These are phyloP conservation scores for Mimas tiliae DNA, from an alignment of 2,888 invertebrate genomes.

Conservation along the genomic window DNA sequence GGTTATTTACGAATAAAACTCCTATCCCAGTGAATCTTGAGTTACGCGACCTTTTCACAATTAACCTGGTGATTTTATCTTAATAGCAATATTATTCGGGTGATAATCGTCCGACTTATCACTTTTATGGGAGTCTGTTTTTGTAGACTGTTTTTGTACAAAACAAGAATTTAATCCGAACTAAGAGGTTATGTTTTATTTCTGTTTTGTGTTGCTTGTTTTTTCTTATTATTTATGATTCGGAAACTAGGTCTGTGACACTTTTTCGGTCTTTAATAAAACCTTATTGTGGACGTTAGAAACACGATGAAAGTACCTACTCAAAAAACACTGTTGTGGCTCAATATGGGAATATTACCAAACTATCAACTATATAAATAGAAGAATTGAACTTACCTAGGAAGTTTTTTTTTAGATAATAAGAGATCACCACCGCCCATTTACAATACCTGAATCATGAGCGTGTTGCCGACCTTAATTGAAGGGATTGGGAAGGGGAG, in stretches of 20 bases:
- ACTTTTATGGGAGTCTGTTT: constrained; percentile 34
- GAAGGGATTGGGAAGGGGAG: too few relatives aligned
- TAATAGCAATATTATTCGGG: constrained; percentile 33
- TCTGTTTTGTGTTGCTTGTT: background rate
- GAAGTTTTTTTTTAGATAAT: too few relatives aligned
- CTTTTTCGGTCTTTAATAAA: background rate
- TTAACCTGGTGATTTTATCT: constrained; percentile 19
- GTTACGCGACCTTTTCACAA: constrained; percentile 21
- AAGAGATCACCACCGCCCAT: too few relatives aligned
- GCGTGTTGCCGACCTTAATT: too few relatives aligned
- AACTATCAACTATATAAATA: too few relatives aligned
- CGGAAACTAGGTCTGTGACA: background rate
- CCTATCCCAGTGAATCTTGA: constrained; percentile 22
- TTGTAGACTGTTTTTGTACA: constrained; percentile 31
- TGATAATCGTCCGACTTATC: constrained; percentile 29
- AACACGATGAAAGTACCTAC: too few relatives aligned
- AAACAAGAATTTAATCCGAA: background rate
- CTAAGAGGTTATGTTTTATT: background rate
- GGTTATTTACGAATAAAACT: constrained; percentile 30
- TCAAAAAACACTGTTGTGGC: too few relatives aligned
- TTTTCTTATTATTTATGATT: background rate
- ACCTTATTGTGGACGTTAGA: too few relatives aligned
- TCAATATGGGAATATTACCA: too few relatives aligned
- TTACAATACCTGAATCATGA: too few relatives aligned
- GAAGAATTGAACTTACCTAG: too few relatives aligned